Percentiles rank a stretch among this genome's conserved stretches.
Conservation (phyloP, 2,797 vertebrate species). For the Naso thynnoides region DNA sequence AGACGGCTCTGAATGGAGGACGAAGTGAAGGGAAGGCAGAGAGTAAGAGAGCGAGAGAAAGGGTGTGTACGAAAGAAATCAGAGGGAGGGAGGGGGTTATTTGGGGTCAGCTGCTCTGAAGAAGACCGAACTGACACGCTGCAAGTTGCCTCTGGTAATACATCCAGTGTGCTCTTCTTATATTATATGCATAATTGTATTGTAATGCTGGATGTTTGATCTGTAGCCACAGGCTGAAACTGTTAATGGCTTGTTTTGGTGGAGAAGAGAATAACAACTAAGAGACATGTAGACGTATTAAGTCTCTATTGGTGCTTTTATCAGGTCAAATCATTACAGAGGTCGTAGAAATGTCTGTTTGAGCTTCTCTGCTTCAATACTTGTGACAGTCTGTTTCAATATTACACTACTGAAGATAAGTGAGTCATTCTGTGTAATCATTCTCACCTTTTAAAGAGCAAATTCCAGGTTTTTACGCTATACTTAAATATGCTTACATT, state of each 20-base stretch:
- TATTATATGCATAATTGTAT: slow-evolving; percentile 42
- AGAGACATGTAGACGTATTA: slow-evolving; percentile 22
- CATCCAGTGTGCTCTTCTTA: slow-evolving; percentile 38
- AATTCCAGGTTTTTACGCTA: neutral
- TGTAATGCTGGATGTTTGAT: slow-evolving; percentile 53
- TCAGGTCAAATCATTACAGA: slow-evolving; percentile 2
- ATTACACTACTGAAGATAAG: neutral
- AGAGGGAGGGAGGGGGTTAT: slow-evolving; percentile 33
- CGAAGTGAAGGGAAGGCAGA: slow-evolving; percentile 24
- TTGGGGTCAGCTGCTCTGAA: slow-evolving; percentile 43
- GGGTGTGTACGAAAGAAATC: slow-evolving; percentile 31
- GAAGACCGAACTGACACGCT: slow-evolving; percentile 35
- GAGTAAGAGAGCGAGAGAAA: slow-evolving; percentile 12
- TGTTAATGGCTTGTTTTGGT: slow-evolving; percentile 46
- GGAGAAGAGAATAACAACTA: slow-evolving; percentile 51
- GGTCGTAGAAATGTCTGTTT: slow-evolving; percentile 6
- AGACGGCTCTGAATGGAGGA: slow-evolving; percentile 46
- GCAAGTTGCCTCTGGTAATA: slow-evolving; percentile 36
- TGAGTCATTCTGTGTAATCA: slow-evolving; percentile 2
- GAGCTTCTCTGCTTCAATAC: neutral
- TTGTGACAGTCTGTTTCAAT: neutral
- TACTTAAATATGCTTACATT: neutral
- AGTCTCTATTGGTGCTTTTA: slow-evolving; percentile 41
- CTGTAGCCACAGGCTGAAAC: slow-evolving; percentile 43
- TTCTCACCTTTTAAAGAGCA: neutral